phyloP scores from a whole-genome alignment of 2,888 invertebrate species.

The Rutpela maculata region DNA sequence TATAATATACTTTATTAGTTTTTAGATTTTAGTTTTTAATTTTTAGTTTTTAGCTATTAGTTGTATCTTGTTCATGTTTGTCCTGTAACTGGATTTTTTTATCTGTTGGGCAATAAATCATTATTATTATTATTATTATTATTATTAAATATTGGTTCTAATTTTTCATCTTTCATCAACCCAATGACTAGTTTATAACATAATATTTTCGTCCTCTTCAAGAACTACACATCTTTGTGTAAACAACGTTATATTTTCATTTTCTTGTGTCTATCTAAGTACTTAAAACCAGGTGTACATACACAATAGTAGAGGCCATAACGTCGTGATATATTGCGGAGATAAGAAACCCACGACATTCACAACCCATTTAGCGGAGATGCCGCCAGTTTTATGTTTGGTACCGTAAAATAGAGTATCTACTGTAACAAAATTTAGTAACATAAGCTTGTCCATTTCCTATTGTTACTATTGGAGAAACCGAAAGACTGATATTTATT shows the following conservation, averaged over 20 bases:
- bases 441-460: neutral
- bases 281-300: constrained; percentile 1
- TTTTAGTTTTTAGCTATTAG: no score
- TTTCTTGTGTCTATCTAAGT: neutral
- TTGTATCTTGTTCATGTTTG: no score
- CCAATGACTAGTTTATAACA: no score
- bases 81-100: no score
- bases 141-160: no score
- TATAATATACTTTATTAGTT: no score
- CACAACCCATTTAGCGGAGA: neutral
- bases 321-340: neutral
- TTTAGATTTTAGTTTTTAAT: no score
- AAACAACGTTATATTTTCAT: neutral
- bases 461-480: neutral
- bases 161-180: no score
- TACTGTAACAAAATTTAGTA: neutral
- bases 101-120: no score
- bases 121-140: no score
- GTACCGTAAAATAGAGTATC: neutral
- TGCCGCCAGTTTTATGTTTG: neutral
- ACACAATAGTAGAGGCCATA: neutral
- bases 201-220: neutral
- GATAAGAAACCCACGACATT: neutral
- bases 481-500: neutral
- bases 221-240: neutral